Base-by-base conservation (phyloP, 2,113 vertebrate genomes). In the Pangasianodon gigas region DNA sequence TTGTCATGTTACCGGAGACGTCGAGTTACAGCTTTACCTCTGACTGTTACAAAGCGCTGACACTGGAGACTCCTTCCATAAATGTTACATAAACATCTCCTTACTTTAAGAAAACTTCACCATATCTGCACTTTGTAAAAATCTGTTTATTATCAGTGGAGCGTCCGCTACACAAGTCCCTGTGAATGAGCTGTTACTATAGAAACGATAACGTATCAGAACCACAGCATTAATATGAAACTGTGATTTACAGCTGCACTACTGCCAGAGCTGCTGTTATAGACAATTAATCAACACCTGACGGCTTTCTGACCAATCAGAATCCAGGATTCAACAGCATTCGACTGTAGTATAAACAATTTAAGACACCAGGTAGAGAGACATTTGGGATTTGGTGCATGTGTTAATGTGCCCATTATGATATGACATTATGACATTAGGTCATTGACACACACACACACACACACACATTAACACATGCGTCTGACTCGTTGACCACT, bases 401-500 rank as follows among this genome's bases (percentile, higher is more conserved):
- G 79, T n/a, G 79, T 9, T 82, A 16, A 11, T 1, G 6, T 16
- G 10, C 1, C 4, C 26, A 51, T 48, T 48, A 48, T 10, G 41
- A 44, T 24, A 46, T 1, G 41, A 77, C 21, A 48, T 48, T 48
- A 48, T 48, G 48, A 48, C 48, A 18, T 69, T 69, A n/a, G 5
- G 60, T 52, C 44, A 83, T 18, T 65, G 18, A 48, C 26, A n/a
- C 56, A 62, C 84, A 65, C 58, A 60, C 84, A 85, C 81, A 83
- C 44, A 60, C 82, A 60, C 54, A 41, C 41, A 44, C 16, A 56
- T 18, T 54, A 37, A 74, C 48, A 67, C 60, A 65, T 44, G 67
- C 56, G 81, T 46, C 52, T 69, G 58, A 87, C 82, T 88, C 75
- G n/a, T 26, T 60, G 75, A 37, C 56, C 48, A 41, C 26, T 52